Base-by-base conservation (phyloP, 2,113 vertebrate genomes). In the Chamaetylas fuelleborni region DNA sequence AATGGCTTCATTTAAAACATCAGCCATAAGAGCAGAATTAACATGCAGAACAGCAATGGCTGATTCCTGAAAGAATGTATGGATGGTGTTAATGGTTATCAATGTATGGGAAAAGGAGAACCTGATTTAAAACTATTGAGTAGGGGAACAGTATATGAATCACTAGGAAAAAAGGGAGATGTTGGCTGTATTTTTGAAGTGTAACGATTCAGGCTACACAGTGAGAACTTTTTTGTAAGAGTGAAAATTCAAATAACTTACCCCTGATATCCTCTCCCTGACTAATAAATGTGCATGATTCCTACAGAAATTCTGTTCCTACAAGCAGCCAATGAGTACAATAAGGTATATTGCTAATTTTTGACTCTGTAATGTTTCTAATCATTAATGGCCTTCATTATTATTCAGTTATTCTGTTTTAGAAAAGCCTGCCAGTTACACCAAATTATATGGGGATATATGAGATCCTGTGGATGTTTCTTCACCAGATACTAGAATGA, bases 371-470 rank as follows among this genome's bases (percentile, higher is more conserved):
- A 85, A 90, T 74, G 62, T 86, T 93, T 94, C 84, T 96, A 81
- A 88, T 91, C 77, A 72, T 88, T 93, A 97, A 91, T 93, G 62
- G 65, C 40, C 56, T 84, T 88, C 74, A 80, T 97, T 94, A 73
- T 95, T 92, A 95, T 95, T 97, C 94, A 94, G 62, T 92, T 96
- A 92, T 88, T 93, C 92, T 14, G 4, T 70, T 96, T 86, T 43
- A 91, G 84, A 88, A 93, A 95, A 93, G 80, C 74, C 72, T 94
- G 57, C 36, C 81, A 81, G 81, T 81, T 92, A 86, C 53, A 47
- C 67, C 71, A 81, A 95, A 57, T 97, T 79, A 57, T 65, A 40
- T 45, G 38, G 58, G 40, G 70, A 48, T 90, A 25, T 7, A 56
- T 62, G 80, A 77, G 88, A 67, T 67, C 87, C 51, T 82, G 0